Evolutionary conservation across 1,140 invertebrate genomes (phyloP), one percentile per base, ranked within the genome.

Genomic region (Drosophila biarmipes): DNA sequence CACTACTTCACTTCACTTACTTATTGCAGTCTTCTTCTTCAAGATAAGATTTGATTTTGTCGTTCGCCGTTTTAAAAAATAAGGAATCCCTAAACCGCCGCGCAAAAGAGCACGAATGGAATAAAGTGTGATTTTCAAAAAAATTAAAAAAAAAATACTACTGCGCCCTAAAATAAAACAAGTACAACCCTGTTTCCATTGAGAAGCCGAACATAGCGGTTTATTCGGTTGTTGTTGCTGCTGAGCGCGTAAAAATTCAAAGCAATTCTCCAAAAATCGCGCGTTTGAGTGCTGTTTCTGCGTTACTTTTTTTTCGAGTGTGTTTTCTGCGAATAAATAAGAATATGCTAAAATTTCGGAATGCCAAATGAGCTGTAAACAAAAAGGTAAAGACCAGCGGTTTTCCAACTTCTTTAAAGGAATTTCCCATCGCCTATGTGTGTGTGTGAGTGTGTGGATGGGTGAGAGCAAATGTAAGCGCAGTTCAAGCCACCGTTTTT

Each of bases 201-300:
- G 67, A 76, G 73, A 72, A 78, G 51, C 59, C 66, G 21, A 78
- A 78, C 73, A 68, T 64, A 56, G 67, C 76, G 73, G 46, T 27
- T 53, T 12, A 7, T 52, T 61, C 12, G 42, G 51, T 19, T 43
- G 43, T 52, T 61, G 66, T 59, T 64, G 54, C 59, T 63, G 48
- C 49, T 42, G 66, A 72, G 54, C 67, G 73, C 76, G 76, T 78
- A 78, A 72, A 76, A 78, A 56, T 46, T 46, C 38, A 78, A 77
- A 59, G 64, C 63, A 38, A 42, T 40, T 51, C 48, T 24, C 19
- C 14, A n/a, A 40, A 40, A 10, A 43, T 21, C 11, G 43, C 42
- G 24, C 40, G 37, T 37, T 10, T 61, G 11, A 14, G 37, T 53
- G 7, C 17, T 27, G 21, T 8, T 14, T 37, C 17, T 17, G 15